Evolutionary conservation across 2,797 vertebrate species (phyloP).

Genomic region (Sorex maritimensis): DNA sequence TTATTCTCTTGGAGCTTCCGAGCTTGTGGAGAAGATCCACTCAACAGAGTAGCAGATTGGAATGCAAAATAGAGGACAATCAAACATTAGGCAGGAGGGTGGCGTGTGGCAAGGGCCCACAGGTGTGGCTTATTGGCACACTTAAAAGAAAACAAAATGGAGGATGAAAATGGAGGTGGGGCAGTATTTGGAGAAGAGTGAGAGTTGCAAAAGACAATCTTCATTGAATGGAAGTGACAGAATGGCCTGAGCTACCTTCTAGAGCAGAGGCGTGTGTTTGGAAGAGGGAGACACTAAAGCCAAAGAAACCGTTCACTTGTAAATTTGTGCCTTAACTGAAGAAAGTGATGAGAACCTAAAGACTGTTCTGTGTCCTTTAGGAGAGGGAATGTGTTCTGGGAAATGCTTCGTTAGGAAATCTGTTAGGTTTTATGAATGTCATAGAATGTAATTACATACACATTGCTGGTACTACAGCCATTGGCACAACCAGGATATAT

Average conservation of each 20-base stretch:
- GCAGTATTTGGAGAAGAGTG: background rate
- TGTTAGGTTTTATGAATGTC: background rate
- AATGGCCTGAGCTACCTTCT: slow-evolving; percentile 31
- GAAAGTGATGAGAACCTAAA: slow-evolving; percentile 15
- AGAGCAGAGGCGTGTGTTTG: background rate
- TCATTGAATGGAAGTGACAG: background rate
- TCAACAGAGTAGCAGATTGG: background rate
- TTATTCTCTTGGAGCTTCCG: background rate
- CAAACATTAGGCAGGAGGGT: background rate
- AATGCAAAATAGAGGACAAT: background rate
- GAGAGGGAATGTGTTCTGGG: background rate
- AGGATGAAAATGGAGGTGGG: background rate
- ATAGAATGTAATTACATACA: background rate
- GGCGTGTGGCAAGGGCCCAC: background rate
- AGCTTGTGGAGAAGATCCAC: background rate
- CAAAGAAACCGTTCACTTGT: background rate
- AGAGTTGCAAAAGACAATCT: background rate
- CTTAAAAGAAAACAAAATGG: background rate
- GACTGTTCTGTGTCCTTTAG: background rate
- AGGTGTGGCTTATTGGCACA: background rate
- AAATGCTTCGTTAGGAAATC: background rate
- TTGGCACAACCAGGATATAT: background rate
- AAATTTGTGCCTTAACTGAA: slow-evolving; percentile 6
- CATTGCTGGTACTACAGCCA: background rate
- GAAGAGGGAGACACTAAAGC: background rate